These are phyloP conservation scores for Aproaerema taeniolella DNA, from an alignment of 2,888 invertebrate species.

Conservation along the genomic window DNA sequence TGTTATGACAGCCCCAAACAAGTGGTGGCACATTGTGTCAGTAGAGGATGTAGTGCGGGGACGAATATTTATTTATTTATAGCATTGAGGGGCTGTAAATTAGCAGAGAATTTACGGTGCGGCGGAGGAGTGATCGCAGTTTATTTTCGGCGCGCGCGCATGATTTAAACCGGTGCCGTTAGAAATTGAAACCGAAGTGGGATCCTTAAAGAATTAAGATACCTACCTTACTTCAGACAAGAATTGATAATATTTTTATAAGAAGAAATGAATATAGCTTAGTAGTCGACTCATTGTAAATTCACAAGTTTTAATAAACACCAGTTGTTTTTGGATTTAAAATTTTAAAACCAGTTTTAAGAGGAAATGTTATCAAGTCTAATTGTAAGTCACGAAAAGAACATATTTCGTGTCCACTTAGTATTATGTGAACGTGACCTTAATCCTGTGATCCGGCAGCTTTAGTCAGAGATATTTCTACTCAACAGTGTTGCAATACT, in stretches of 20 bases:
- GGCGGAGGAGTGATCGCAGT: slow-evolving; percentile 61
- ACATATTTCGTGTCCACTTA: slow-evolving; percentile 32
- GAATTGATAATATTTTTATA: too few species aligned
- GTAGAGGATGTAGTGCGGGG: slow-evolving; percentile 50
- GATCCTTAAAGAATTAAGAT: slow-evolving; percentile 29
- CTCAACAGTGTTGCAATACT: slow-evolving; percentile 23
- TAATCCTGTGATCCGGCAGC: slow-evolving; percentile 43
- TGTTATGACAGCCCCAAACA: slow-evolving; percentile 68
- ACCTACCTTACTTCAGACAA: too few species aligned
- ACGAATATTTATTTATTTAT: slow-evolving; percentile 74
- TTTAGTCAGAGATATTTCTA: slow-evolving; percentile 32
- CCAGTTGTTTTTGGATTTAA: not conserved
- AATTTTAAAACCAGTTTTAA: not conserved
- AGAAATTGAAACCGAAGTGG: slow-evolving; percentile 46
- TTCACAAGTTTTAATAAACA: not conserved
- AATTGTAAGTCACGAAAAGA: slow-evolving; percentile 57
- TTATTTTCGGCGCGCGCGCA: slow-evolving; percentile 66
- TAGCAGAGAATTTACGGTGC: slow-evolving; percentile 72
- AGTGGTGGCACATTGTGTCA: slow-evolving; percentile 66
- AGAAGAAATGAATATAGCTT: too few species aligned
- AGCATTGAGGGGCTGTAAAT: slow-evolving; percentile 73
- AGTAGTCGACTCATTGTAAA: too few species aligned
- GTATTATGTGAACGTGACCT: slow-evolving; percentile 67
- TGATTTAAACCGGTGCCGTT: slow-evolving; percentile 58
- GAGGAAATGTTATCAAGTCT: not conserved